Evolutionary conservation across 2,797 vertebrate genomes (phyloP), one percentile per base, ranked within the genome.

Genomic region (Echiichthys vipera): DNA sequence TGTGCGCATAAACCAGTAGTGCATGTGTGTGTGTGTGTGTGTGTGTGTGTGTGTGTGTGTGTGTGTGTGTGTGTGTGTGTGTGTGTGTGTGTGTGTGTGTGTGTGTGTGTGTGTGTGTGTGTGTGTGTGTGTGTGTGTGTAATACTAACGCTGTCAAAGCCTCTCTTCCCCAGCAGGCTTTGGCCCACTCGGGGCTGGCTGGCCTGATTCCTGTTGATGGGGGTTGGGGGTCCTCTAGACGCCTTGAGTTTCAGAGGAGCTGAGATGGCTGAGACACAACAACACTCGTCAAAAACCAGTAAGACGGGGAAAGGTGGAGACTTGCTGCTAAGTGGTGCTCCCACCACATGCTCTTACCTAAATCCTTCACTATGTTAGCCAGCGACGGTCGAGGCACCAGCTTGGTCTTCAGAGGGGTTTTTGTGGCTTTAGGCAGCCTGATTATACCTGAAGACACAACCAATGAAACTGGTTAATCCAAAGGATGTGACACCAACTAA

Each of bases 171-270:
- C 89, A 96, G 93, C 39, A 98, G 92, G 83, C 94, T 94, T 1
- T 94, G 94, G 61, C 95, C 91, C 11, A 93, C 95, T 20, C 97
- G 91, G 27, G 96, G 96, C 88, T 96, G 96, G 84, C 93, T 97
- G 89, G 94, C 94, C 91, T 97, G 97, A 91, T 98, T 98, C 72
- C 97, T 94, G 89, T 98, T 98, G 92, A 98, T 98, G 7, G 97
- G 97, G 0, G 97, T 97, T 1, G 97, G 97, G 55, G 96, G 95
- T 66, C 97, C 96, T 51, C 96, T 93, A 20, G 96, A 96, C 2
- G 97, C 96, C 93, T 96, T 97, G 80, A 96, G 94, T 90, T 97
- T 97, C 77, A 97, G 89, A 67, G 97, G 96, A 66, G 96, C 97
- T 55, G 97, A 95, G 34, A 96, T 92, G 73, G 96, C 97, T 98